These are phyloP conservation scores for Gortyna flavago DNA, from an alignment of 2,888 invertebrate genomes.

Conservation along the genomic window DNA sequence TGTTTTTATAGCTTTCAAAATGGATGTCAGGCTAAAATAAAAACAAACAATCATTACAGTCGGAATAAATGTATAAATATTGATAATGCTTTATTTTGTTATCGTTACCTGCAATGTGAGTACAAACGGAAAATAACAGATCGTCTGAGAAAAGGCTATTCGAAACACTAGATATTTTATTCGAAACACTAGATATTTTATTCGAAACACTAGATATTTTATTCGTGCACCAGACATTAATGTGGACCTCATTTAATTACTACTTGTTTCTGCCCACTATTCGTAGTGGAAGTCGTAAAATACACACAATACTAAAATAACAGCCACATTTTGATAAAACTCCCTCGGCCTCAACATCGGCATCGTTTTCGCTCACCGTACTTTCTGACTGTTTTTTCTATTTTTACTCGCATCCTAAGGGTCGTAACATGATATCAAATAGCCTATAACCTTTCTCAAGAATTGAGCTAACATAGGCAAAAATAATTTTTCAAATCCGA, in stretches of 20 bases:
- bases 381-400: neutral
- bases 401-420: neutral
- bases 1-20: slow-evolving; percentile 16
- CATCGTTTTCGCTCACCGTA: neutral
- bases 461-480: neutral
- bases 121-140: neutral
- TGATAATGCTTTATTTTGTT: slow-evolving; percentile 11
- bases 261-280: neutral
- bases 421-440: neutral
- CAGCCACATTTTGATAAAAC: neutral
- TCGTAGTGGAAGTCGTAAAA: neutral
- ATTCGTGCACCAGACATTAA: neutral
- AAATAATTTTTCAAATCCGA: neutral
- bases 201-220: neutral
- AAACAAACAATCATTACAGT: slow-evolving; percentile 17
- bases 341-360: neutral
- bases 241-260: neutral
- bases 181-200: no score
- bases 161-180: neutral
- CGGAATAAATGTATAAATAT: slow-evolving; percentile 14
- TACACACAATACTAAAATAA: neutral
- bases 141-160: neutral
- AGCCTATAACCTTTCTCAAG: neutral
- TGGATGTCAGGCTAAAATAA: slow-evolving; percentile 11
- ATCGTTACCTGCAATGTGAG: neutral